Conservation (phyloP, 2,797 vertebrate genomes). For the Argya squamiceps region DNA sequence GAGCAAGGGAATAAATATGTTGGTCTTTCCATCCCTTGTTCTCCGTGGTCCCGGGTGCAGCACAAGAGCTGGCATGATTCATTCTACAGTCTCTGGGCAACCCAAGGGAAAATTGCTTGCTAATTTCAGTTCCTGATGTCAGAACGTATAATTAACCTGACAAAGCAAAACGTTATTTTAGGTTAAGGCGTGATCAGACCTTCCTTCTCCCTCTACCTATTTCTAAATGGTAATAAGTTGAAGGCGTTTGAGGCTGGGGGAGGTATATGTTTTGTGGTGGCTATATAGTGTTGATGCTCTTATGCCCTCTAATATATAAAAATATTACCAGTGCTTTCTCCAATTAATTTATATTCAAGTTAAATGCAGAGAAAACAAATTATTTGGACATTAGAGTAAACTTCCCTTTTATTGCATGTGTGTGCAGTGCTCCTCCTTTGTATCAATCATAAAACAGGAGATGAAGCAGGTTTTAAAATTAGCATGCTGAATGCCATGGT, state of each 20-base stretch:
- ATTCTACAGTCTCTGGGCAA: conserved; percentile 11
- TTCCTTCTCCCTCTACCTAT: not conserved
- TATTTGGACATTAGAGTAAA: not conserved
- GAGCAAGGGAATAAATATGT: not conserved
- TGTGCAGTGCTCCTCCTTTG: not conserved
- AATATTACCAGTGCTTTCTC: not conserved
- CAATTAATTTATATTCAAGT: not conserved
- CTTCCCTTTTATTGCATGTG: not conserved
- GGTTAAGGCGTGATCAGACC: not conserved
- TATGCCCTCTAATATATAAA: not conserved
- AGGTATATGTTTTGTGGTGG: not conserved
- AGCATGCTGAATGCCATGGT: not conserved
- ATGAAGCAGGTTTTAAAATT: not conserved
- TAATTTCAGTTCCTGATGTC: conserved; percentile 44
- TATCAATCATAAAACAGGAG: not conserved
- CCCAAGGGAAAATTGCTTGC: not conserved
- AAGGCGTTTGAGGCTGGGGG: not conserved
- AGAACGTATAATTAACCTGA: not conserved
- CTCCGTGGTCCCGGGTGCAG: not conserved
- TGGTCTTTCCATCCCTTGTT: not conserved
- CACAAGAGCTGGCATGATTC: not conserved
- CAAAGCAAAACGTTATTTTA: conserved; percentile 28
- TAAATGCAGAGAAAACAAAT: not conserved
- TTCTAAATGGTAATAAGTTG: not conserved
- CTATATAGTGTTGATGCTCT: not conserved